Evolutionary conservation across 2,888 invertebrate species (phyloP).

Genomic region (Capitulum mitella): DNA sequence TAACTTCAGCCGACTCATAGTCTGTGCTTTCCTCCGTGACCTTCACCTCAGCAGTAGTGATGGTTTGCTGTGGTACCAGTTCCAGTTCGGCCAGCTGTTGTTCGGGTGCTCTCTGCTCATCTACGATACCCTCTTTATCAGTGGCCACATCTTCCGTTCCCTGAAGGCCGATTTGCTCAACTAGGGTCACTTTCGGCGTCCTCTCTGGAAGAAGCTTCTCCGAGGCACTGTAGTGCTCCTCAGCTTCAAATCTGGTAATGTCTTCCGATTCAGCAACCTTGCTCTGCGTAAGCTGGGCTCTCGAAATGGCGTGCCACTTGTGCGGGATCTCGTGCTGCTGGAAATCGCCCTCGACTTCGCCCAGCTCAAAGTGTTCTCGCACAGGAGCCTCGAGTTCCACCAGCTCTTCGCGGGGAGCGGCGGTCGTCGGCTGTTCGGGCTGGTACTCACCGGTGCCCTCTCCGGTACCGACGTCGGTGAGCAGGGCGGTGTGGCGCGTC

Average conservation of each 20-base stretch:
- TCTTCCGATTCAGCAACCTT: slow-evolving; percentile 2
- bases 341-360: not conserved
- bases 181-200: not conserved
- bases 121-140: not conserved
- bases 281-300: not conserved
- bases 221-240: not conserved
- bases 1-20: not conserved
- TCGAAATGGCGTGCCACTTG: not conserved
- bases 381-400: not conserved
- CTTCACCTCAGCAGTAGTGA: not conserved
- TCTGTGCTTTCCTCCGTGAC: not conserved
- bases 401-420: not conserved
- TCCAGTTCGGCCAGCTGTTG: not conserved
- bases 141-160: not conserved
- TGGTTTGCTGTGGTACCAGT: not conserved
- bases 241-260: slow-evolving; percentile 1
- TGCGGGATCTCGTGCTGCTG: not conserved
- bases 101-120: not conserved
- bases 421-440: not conserved
- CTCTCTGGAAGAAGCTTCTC: not conserved
- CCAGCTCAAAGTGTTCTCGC: not conserved
- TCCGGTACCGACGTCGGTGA: not conserved
- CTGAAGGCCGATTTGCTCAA: not conserved
- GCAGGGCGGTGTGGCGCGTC: not conserved
- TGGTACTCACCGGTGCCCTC: not conserved